phyloP scores from a whole-genome alignment of 2,797 vertebrate genomes.

The Sorex maritimensis region DNA sequence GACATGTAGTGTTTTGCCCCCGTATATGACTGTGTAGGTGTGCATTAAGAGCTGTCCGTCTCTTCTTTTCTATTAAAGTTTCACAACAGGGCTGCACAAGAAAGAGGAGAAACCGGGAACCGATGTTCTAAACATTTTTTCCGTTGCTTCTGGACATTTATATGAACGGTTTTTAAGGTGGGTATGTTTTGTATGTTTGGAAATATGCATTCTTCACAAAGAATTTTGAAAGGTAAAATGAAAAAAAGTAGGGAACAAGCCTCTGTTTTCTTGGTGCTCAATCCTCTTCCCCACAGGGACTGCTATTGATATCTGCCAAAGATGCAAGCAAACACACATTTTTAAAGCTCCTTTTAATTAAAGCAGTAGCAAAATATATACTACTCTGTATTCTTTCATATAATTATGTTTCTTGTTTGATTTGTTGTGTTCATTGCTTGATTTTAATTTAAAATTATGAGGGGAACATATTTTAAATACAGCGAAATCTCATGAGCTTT shows the following conservation, averaged over 20 bases:
- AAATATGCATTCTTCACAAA: neutral
- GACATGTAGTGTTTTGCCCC: slow-evolving; percentile 24
- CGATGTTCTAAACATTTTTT: slow-evolving; percentile 97
- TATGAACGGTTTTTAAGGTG: slow-evolving; percentile 99
- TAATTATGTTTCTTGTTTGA: neutral
- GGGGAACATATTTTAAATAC: slow-evolving; percentile 27
- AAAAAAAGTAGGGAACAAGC: neutral
- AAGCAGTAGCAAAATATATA: slow-evolving; percentile 21
- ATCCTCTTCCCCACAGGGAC: neutral
- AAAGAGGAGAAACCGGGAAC: slow-evolving; percentile 91
- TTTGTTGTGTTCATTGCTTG: neutral
- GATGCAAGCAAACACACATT: neutral
- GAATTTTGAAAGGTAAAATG: slow-evolving; percentile 24
- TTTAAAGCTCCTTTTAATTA: neutral
- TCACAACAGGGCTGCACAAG: slow-evolving; percentile 91
- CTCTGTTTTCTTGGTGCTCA: neutral
- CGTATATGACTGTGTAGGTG: neutral
- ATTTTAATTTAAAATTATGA: slow-evolving; percentile 56
- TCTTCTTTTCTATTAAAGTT: slow-evolving; percentile 89
- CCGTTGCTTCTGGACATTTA: slow-evolving; percentile 98
- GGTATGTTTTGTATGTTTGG: slow-evolving; percentile 72
- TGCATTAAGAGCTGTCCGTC: slow-evolving; percentile 40
- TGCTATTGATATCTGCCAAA: slow-evolving; percentile 17
- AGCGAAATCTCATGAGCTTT: slow-evolving; percentile 49
- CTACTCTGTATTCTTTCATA: neutral